Base-by-base conservation (phyloP, 2,113 vertebrate genomes). In the Empidonax alnorum region DNA sequence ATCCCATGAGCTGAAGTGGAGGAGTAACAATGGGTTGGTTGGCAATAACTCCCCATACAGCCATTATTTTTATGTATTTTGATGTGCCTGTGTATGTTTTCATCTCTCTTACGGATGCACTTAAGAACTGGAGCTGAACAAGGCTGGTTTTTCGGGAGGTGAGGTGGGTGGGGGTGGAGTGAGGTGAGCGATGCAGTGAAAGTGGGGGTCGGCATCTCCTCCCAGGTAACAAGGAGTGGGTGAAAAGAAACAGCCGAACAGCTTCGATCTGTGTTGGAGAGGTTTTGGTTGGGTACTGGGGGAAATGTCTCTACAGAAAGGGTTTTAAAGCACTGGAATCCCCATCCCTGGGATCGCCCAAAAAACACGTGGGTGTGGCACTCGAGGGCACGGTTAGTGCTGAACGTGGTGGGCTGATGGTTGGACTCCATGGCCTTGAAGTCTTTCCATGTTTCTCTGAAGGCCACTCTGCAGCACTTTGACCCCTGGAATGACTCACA, bases 401-500 rank as follows among this genome's bases (percentile, higher is more conserved):
- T 14, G 37, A 20, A 19, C 37, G 28, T 6, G 14, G 14, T 37
- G 15, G 9, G 8, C 30, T 41, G 27, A 13, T 9, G 27, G 12
- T 20, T 41, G 27, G 61, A 41, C 18, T 41, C 39, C 27, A 20
- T 20, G 37, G 12, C 37, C 61, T 41, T 9, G 5, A 41, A 65
- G 62, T 22, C 19, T 42, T 28, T 27, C 37, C 61, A 39, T 6
- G 10, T 18, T 19, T 39, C 37, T 41, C 7, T 14, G 28, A 10
- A 22, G 13, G 53, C 3, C 12, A 41, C 59, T 83, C 41, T 69
- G 42, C 50, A 31, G n/a, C 20, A 46, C 15, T 35, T 56, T 86
- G n/a, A 49, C 61, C 44, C 90, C 91, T 87, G 39, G 89, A 96
- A 89, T 93, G 80, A 78, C 76, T 95, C 87, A 66, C 78, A 89